phyloP scores from a whole-genome alignment of 30 jellyfish, hydroid and myxozoan species.

The Cassiopea xamachana region DNA sequence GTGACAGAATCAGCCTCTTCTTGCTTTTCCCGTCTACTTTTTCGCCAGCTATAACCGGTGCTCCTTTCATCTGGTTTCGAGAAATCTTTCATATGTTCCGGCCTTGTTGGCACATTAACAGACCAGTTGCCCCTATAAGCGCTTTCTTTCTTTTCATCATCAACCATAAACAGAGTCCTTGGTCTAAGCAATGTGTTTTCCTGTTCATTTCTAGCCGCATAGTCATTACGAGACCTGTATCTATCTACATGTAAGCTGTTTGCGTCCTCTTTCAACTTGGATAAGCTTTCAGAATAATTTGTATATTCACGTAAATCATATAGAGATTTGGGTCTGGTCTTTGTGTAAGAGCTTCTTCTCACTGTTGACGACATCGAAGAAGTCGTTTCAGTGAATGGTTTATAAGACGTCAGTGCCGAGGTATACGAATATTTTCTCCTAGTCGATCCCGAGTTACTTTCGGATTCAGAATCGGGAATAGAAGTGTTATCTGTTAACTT shows the following conservation, averaged over 20 bases:
- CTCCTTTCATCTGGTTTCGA: constrained; percentile 54
- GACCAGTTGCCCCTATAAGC: constrained; percentile 76
- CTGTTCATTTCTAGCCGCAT: constrained; percentile 10
- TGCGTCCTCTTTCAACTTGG: constrained; percentile 31
- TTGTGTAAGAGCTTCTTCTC: constrained; percentile 39
- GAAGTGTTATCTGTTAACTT: constrained; percentile 2
- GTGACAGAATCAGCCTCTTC: background rate
- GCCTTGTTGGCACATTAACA: constrained; percentile 56
- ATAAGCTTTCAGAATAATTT: constrained; percentile 28
- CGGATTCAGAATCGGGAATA: constrained; percentile 5
- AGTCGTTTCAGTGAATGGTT: constrained; percentile 1
- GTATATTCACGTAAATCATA: constrained; percentile 15
- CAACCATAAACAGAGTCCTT: constrained; percentile 55
- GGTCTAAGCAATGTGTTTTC: constrained; percentile 42
- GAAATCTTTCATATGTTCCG: constrained; percentile 64
- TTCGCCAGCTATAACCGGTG: constrained; percentile 22
- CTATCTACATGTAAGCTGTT: constrained; percentile 29
- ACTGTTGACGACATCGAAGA: background rate
- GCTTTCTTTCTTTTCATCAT: constrained; percentile 29
- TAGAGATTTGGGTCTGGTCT: constrained; percentile 67
- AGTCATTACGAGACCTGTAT: constrained; percentile 47
- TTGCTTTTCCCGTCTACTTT: background rate
- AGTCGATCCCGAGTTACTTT: constrained; percentile 6
- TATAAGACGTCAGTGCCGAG: background rate
- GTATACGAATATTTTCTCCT: constrained; percentile 11